These are phyloP conservation scores for Strigamia maritima DNA, from an alignment of 2,888 invertebrate genomes.

Conservation along the genomic window DNA sequence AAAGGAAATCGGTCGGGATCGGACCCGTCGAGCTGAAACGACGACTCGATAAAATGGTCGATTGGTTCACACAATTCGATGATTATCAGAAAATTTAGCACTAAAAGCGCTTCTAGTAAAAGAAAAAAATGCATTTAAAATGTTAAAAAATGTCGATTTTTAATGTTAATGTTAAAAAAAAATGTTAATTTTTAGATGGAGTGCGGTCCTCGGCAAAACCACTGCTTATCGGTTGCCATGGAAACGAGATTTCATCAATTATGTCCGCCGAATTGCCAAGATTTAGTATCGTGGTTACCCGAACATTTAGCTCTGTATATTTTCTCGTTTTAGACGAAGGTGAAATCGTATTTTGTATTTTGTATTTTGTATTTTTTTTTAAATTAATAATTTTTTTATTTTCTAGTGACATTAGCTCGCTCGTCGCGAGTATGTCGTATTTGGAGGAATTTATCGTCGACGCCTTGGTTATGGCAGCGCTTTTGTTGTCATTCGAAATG, in stretches of 20 bases:
- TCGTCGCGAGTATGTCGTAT: constrained; percentile 50
- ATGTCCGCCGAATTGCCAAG: constrained; percentile 55
- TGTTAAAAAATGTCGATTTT: background rate
- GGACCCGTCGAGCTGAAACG: constrained; percentile 40
- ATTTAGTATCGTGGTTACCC: constrained; percentile 54
- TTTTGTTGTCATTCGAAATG: constrained; percentile 53
- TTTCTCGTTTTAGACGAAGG: constrained; percentile 55
- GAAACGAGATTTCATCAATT: constrained; percentile 51
- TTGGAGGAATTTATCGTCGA: constrained; percentile 52
- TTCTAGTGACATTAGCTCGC: constrained; percentile 51
- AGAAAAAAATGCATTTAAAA: background rate
- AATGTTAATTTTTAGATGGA: constrained; percentile 47
- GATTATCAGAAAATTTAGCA: constrained; percentile 42
- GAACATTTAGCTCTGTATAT: constrained; percentile 51
- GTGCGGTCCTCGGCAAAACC: constrained; percentile 53
- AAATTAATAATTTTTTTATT: constrained; percentile 34
- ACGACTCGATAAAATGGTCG: constrained; percentile 40
- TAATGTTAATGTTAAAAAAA: background rate
- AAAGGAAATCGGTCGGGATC: background rate
- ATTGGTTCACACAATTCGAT: constrained; percentile 42
- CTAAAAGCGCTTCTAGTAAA: constrained; percentile 41
- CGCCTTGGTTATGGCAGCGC: constrained; percentile 53
- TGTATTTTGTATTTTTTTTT: background rate
- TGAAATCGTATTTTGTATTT: constrained; percentile 42
- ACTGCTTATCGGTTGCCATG: constrained; percentile 53